These are phyloP conservation scores for Anastrepha ludens DNA, from an alignment of 1,140 invertebrate species.

Conservation along the genomic window DNA sequence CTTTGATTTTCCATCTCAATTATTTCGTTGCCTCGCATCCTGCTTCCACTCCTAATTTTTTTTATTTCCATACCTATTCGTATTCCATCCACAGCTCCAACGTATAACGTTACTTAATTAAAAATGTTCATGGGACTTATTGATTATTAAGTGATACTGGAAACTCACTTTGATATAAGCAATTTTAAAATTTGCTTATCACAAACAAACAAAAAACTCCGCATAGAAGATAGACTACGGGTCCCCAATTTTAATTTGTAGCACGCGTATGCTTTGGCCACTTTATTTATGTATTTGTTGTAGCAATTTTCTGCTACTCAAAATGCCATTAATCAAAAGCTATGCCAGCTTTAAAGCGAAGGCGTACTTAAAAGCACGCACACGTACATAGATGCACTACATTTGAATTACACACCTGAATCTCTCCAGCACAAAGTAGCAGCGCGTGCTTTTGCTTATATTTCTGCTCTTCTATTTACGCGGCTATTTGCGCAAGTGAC, in stretches of 20 bases:
- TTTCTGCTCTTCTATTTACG: too few species aligned
- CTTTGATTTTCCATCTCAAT: too few species aligned
- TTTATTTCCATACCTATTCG: too few species aligned
- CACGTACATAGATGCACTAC: too few species aligned
- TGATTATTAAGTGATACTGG: too few species aligned
- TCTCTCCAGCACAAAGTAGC: not conserved
- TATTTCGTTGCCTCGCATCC: too few species aligned
- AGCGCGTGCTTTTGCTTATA: too few species aligned
- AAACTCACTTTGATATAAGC: too few species aligned
- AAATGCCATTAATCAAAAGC: constrained; percentile 14
- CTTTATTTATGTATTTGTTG: constrained; percentile 40
- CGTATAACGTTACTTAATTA: not conserved
- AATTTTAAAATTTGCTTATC: too few species aligned
- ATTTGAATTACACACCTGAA: not conserved
- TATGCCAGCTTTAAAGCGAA: not conserved
- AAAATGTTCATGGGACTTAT: not conserved
- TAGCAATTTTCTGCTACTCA: not conserved
- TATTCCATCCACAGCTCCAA: not conserved
- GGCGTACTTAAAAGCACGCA: not conserved
- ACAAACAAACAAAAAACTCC: not conserved
- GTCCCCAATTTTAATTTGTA: constrained; percentile 30
- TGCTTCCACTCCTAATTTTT: too few species aligned
- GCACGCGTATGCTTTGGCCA: too few species aligned
- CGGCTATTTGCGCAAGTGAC: not conserved
- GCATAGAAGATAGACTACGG: constrained; percentile 3